Evolutionary conservation across 2,888 invertebrate species (phyloP).

Genomic region (Cosmorhoe ocellata): DNA sequence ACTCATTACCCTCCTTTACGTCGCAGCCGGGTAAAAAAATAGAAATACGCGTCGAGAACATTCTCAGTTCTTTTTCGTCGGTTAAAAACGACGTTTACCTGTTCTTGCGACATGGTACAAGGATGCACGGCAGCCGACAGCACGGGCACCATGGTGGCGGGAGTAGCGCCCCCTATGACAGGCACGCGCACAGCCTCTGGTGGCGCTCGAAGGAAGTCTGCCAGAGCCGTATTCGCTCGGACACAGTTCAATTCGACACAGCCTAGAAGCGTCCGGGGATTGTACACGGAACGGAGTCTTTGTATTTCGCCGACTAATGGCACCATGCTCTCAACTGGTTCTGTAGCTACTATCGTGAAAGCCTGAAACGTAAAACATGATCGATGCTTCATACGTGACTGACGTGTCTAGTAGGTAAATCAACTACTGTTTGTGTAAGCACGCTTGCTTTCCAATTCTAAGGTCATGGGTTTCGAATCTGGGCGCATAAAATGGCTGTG

Average conservation of each 20-base stretch:
- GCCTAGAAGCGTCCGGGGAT: constrained; percentile 79
- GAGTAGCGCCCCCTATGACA: constrained; percentile 87
- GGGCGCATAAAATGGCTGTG: too few species aligned
- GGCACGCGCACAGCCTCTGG: constrained; percentile 85
- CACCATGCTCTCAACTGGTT: constrained; percentile 86
- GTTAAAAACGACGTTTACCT: too few species aligned
- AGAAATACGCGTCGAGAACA: too few species aligned
- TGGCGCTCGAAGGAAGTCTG: constrained; percentile 84
- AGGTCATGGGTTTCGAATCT: too few species aligned
- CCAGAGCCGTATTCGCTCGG: constrained; percentile 86
- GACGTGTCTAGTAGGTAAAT: too few species aligned
- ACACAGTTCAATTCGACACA: constrained; percentile 88
- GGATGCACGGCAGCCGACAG: constrained; percentile 84
- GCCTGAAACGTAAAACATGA: constrained; percentile 44
- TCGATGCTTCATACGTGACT: too few species aligned
- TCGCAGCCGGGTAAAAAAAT: too few species aligned
- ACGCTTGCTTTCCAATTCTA: too few species aligned
- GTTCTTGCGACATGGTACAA: constrained; percentile 71
- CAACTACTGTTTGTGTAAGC: too few species aligned
- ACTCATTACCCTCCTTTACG: too few species aligned
- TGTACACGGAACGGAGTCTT: constrained; percentile 73
- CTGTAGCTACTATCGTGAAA: constrained; percentile 70
- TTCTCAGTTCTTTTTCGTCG: too few species aligned
- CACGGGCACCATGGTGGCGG: constrained; percentile 87
- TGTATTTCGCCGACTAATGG: constrained; percentile 87